Evolutionary conservation across 1,140 invertebrate genomes (phyloP).

Genomic region (Drosophila repleta): DNA sequence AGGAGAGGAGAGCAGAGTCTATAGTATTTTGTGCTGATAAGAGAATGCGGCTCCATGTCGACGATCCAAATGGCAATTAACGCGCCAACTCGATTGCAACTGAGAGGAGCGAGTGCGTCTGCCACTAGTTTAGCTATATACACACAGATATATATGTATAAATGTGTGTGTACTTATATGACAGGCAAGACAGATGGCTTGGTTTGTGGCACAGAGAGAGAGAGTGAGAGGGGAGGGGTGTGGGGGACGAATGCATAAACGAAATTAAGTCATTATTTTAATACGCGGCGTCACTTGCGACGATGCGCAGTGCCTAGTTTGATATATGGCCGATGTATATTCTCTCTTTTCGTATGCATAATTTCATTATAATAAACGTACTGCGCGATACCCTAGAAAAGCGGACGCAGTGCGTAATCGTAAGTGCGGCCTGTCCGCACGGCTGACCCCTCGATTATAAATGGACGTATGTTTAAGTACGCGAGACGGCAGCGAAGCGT

Average conservation of each 20-base stretch:
- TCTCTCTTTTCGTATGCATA: constrained; percentile 64
- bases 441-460: constrained; percentile 71
- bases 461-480: constrained; percentile 74
- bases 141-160: background rate
- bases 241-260: constrained; percentile 50
- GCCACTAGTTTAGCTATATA: constrained; percentile 19
- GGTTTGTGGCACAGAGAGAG: background rate
- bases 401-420: constrained; percentile 4
- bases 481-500: constrained; percentile 75
- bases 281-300: constrained; percentile 75
- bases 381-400: background rate
- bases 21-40: constrained; percentile 57
- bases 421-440: constrained; percentile 75
- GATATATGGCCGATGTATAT: constrained; percentile 78
- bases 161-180: constrained; percentile 11
- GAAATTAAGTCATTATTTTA: constrained; percentile 82
- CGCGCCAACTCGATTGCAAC: constrained; percentile 74
- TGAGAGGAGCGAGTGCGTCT: constrained; percentile 24
- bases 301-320: constrained; percentile 59
- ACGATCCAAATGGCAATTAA: constrained; percentile 70
- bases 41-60: constrained; percentile 46
- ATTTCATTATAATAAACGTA: constrained; percentile 78
- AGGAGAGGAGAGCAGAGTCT: background rate
- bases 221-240: constrained; percentile 14
- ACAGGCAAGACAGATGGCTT: constrained; percentile 27